Base-by-base conservation (phyloP, 2,888 invertebrate species). In the Mimumesa dahlbomi region DNA sequence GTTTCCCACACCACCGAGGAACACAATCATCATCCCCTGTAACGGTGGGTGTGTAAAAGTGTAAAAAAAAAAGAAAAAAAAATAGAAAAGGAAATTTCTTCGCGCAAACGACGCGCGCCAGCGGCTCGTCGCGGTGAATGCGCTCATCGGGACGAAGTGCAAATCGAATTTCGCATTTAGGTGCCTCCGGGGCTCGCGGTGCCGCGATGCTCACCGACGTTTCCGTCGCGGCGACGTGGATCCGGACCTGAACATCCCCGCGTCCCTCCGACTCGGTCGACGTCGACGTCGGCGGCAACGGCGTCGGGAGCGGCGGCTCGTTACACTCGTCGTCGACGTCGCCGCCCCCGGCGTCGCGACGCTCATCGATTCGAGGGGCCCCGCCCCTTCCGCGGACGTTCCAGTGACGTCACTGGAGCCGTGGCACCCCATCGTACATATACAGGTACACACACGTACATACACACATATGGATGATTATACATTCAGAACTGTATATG, bases 401-500 rank as follows among this genome's bases (percentile, higher is more conserved):
- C 77, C 82, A 81, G 78, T 83, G 83, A 85, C 85, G 83, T 85
- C 85, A 85, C 79, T 81, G 83, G 82, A 79, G 70, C 73, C 75
- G 68, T 68, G 73, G 79, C 75, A 75, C 77, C 80, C 77, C n/a
- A n/a, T n/a, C n/a, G n/a, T n/a, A n/a, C n/a, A n/a, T n/a, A n/a
- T n/a, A n/a, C n/a, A n/a, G n/a, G n/a, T n/a, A n/a, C n/a, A n/a
- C n/a, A n/a, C n/a, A n/a, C n/a, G n/a, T n/a, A n/a, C n/a, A n/a
- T n/a, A n/a, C n/a, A n/a, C n/a, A n/a, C n/a, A n/a, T n/a, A n/a
- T n/a, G n/a, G n/a, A n/a, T n/a, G n/a, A n/a, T n/a, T n/a, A n/a
- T n/a, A n/a, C n/a, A n/a, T n/a, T n/a, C n/a, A n/a, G n/a, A n/a
- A n/a, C n/a, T n/a, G n/a, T n/a, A n/a, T n/a, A n/a, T n/a, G n/a